Conservation (phyloP, 2,888 invertebrate genomes). For the Fragum sueziense region DNA sequence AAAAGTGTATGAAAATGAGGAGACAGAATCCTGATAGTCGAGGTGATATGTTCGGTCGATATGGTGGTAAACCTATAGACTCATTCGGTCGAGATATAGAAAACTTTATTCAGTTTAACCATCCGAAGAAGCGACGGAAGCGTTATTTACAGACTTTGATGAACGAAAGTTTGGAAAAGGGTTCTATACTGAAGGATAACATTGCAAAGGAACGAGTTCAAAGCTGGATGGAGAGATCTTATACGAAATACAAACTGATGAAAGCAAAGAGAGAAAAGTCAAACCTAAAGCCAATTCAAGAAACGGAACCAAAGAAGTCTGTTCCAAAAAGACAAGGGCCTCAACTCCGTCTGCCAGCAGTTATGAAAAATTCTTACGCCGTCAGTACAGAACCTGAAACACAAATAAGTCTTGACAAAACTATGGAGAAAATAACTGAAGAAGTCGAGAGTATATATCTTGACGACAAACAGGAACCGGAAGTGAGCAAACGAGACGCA, state of each 20-base stretch:
- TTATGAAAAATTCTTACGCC: slow-evolving; percentile 46
- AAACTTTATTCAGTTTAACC: slow-evolving; percentile 65
- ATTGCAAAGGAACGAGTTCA: slow-evolving; percentile 51
- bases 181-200: slow-evolving; percentile 61
- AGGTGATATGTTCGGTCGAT: slow-evolving; percentile 56
- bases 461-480: slow-evolving; percentile 17
- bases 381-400: slow-evolving; percentile 1
- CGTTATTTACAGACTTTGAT: slow-evolving; percentile 62
- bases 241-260: slow-evolving; percentile 55
- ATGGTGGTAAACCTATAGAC: slow-evolving; percentile 69
- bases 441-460: slow-evolving; percentile 23
- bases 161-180: slow-evolving; percentile 62
- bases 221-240: slow-evolving; percentile 58
- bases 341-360: slow-evolving; percentile 40
- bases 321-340: background rate
- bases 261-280: slow-evolving; percentile 47
- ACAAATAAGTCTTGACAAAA: background rate
- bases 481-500: slow-evolving; percentile 8
- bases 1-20: slow-evolving; percentile 71
- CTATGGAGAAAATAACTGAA: slow-evolving; percentile 16
- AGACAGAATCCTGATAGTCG: slow-evolving; percentile 38
- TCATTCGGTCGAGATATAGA: slow-evolving; percentile 70
- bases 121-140: slow-evolving; percentile 66
- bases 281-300: slow-evolving; percentile 37
- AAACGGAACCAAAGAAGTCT: slow-evolving; percentile 25